phyloP scores from a whole-genome alignment of 2,797 vertebrate species.

The Cirrhinus molitorella region DNA sequence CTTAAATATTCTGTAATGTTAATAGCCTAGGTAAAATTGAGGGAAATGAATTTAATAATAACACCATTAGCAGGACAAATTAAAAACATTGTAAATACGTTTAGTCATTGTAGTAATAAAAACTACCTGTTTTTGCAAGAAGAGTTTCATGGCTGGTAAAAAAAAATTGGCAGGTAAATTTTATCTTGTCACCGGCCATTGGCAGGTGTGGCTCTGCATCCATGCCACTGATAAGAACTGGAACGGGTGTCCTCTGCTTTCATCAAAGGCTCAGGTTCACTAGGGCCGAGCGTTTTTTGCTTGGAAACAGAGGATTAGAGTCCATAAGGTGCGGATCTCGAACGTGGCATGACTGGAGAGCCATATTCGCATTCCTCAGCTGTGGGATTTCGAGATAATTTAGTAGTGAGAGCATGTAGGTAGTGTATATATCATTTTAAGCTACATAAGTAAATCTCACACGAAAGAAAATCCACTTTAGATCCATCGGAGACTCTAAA shows the following conservation, averaged over 20 bases:
- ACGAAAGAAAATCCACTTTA: constrained; percentile 18
- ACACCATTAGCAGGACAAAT: too few species aligned
- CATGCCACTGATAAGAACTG: constrained; percentile 13
- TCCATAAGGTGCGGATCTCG: constrained; percentile 13
- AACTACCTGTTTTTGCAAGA: too few species aligned
- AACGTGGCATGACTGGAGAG: constrained; percentile 25
- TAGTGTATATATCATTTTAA: constrained; percentile 35
- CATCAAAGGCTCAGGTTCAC: constrained; percentile 23
- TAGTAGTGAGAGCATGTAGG: constrained; percentile 1
- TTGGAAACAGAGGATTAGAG: constrained; percentile 15
- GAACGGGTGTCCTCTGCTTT: neutral
- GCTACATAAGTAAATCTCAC: constrained; percentile 41
- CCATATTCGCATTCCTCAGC: constrained; percentile 33
- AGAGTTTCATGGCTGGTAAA: too few species aligned
- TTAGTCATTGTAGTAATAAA: too few species aligned
- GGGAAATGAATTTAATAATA: too few species aligned
- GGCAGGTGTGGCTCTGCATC: too few species aligned
- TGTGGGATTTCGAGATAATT: constrained; percentile 16
- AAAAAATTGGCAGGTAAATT: too few species aligned
- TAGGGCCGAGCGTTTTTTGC: neutral
- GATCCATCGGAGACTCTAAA: constrained; percentile 35
- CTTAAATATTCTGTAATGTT: too few species aligned
- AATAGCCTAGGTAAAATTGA: too few species aligned
- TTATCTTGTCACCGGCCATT: too few species aligned
- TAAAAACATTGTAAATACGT: too few species aligned